These are phyloP conservation scores for Anastrepha obliqua DNA, from an alignment of 1,140 invertebrate species.

Conservation along the genomic window DNA sequence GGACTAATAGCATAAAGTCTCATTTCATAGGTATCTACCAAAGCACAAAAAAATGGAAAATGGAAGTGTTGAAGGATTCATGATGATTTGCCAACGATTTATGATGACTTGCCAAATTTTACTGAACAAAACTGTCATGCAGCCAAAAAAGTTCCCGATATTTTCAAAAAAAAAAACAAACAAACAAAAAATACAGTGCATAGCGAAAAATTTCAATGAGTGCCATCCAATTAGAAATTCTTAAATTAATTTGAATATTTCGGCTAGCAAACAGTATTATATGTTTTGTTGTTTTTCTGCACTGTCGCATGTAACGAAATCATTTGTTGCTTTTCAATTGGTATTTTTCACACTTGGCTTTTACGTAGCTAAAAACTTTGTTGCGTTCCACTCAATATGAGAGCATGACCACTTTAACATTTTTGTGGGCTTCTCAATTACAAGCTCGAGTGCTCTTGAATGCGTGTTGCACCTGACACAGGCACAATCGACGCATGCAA, in stretches of 20 bases:
- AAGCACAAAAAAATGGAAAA: no score
- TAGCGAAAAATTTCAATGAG: neutral
- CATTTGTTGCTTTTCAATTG: neutral
- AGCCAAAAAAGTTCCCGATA: neutral
- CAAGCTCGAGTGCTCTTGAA: slow-evolving; percentile 38
- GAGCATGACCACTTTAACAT: neutral
- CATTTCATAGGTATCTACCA: no score
- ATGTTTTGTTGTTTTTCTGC: neutral
- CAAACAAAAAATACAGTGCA: no score
- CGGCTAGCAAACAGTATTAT: neutral
- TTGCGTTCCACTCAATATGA: neutral
- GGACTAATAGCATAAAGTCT: no score
- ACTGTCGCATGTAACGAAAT: neutral
- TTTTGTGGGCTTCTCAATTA: slow-evolving; percentile 42
- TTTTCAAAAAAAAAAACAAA: neutral
- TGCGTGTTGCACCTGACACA: slow-evolving; percentile 39
- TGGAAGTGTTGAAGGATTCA: no score
- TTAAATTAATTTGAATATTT: slow-evolving; percentile 19
- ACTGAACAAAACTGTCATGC: neutral
- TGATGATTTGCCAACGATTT: no score
- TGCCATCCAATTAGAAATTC: slow-evolving; percentile 16
- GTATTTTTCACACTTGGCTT: neutral
- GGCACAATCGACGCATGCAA: slow-evolving; percentile 33
- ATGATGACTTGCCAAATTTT: no score
- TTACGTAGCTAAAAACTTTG: neutral